Evolutionary conservation across 2,888 invertebrate species (phyloP).

Genomic region (Stenotaenia linearis): DNA sequence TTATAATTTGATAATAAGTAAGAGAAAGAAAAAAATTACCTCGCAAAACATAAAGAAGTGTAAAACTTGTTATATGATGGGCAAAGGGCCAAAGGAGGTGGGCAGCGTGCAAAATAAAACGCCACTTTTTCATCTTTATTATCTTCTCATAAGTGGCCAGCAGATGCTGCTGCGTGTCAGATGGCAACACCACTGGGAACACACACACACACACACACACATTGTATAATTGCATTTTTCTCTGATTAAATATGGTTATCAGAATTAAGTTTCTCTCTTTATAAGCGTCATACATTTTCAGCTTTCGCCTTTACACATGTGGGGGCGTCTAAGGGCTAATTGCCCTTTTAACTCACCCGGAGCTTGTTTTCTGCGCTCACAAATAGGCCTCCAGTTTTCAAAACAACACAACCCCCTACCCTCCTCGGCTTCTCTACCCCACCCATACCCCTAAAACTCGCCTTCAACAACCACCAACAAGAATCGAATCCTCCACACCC

Average conservation of each 20-base stretch:
- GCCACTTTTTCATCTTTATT: not conserved
- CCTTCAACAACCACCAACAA: not conserved
- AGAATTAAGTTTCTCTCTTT: conserved; percentile 30
- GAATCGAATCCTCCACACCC: not conserved
- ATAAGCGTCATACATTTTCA: not conserved
- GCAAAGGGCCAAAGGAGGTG: not conserved
- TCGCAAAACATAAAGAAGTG: not conserved
- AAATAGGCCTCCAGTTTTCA: not conserved
- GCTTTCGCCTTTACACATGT: not conserved
- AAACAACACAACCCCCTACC: not conserved
- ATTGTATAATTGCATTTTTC: conserved; percentile 28
- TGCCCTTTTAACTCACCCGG: conserved; percentile 24
- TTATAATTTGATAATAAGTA: not conserved
- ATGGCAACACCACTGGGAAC: not conserved
- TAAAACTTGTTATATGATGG: not conserved
- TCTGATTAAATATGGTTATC: conserved; percentile 28
- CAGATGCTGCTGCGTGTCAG: not conserved
- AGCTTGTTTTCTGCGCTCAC: conserved; percentile 24
- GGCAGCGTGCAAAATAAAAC: not conserved
- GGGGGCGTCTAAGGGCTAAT: conserved; percentile 8
- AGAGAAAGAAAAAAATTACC: not conserved
- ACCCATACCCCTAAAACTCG: not conserved
- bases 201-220: not conserved
- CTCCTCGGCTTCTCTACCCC: not conserved
- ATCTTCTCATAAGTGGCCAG: not conserved